A percentile compares a stretch with the other conserved stretches of the same genome.
Conservation (phyloP, 2,888 invertebrate genomes). For the Oscheius onirici region DNA sequence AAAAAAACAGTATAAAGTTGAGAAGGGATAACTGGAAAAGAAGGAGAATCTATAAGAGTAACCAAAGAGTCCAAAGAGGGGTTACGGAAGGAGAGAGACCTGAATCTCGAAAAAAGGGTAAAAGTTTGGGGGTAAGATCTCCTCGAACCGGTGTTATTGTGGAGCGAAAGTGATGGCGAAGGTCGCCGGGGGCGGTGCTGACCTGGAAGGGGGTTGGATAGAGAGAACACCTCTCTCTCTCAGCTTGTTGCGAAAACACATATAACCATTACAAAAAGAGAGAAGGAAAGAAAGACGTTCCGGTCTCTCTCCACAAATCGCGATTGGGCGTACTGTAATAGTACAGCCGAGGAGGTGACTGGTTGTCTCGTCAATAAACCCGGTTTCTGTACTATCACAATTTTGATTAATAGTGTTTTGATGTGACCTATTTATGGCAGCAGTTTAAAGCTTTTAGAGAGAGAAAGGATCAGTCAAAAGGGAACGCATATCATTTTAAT, state of each 20-base stretch:
- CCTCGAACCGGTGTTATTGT: slow-evolving; percentile 16
- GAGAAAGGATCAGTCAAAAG: slow-evolving; percentile 10
- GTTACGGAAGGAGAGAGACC: no score
- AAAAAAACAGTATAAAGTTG: no score
- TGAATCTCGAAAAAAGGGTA: no score
- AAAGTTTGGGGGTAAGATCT: background rate
- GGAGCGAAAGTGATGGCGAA: slow-evolving; percentile 28
- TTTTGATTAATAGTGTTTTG: background rate
- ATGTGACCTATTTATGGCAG: slow-evolving; percentile 5
- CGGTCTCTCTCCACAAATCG: background rate
- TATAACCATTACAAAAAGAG: background rate
- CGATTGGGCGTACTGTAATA: slow-evolving; percentile 21
- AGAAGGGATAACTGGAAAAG: no score
- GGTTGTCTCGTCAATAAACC: slow-evolving; percentile 5
- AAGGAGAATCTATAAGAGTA: no score
- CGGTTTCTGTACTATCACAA: background rate
- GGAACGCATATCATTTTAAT: background rate
- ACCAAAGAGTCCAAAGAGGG: no score
- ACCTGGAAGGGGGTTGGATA: slow-evolving; percentile 19
- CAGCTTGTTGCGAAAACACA: slow-evolving; percentile 20
- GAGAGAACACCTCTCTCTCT: slow-evolving; percentile 17
- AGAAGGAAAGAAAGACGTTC: slow-evolving; percentile 4
- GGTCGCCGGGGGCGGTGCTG: slow-evolving; percentile 19
- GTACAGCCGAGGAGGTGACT: slow-evolving; percentile 16
- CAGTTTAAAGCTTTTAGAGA: background rate